phyloP scores from a whole-genome alignment of 2,888 invertebrate species.

The Athetis lepigone region DNA sequence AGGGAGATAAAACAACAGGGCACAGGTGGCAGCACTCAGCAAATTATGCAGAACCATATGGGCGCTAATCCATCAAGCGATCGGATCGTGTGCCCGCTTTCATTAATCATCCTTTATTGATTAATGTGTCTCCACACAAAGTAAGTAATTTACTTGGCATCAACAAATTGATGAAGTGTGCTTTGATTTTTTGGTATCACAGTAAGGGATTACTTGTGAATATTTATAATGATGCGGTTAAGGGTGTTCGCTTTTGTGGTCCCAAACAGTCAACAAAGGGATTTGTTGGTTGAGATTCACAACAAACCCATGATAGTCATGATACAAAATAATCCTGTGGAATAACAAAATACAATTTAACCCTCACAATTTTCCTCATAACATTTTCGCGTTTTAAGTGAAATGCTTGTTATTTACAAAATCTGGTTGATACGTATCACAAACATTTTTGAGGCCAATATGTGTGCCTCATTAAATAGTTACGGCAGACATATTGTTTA shows the following conservation, averaged over 20 bases:
- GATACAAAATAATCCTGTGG: background rate
- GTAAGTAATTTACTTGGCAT: slow-evolving; percentile 82
- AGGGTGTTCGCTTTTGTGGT: background rate
- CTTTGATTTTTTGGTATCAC: slow-evolving; percentile 74
- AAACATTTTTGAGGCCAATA: slow-evolving; percentile 65
- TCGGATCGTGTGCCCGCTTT: slow-evolving; percentile 81
- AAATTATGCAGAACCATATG: slow-evolving; percentile 89
- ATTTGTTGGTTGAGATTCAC: background rate
- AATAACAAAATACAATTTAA: slow-evolving; percentile 32
- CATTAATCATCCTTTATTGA: slow-evolving; percentile 90
- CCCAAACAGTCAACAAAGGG: background rate
- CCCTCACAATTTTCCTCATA: slow-evolving; percentile 20
- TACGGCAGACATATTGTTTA: slow-evolving; percentile 80
- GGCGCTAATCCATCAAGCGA: slow-evolving; percentile 89
- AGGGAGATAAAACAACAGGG: slow-evolving; percentile 71
- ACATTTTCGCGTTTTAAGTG: background rate
- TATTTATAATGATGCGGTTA: background rate
- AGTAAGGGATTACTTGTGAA: slow-evolving; percentile 3
- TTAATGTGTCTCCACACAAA: slow-evolving; percentile 88
- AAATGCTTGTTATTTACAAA: slow-evolving; percentile 38
- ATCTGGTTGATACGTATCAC: slow-evolving; percentile 48
- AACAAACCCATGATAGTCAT: background rate
- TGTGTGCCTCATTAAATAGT: slow-evolving; percentile 79
- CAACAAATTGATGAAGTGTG: slow-evolving; percentile 78
- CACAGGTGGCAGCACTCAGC: slow-evolving; percentile 86